Evolutionary conservation across 2,888 invertebrate genomes (phyloP).

Genomic region (Callosobruchus maculatus): DNA sequence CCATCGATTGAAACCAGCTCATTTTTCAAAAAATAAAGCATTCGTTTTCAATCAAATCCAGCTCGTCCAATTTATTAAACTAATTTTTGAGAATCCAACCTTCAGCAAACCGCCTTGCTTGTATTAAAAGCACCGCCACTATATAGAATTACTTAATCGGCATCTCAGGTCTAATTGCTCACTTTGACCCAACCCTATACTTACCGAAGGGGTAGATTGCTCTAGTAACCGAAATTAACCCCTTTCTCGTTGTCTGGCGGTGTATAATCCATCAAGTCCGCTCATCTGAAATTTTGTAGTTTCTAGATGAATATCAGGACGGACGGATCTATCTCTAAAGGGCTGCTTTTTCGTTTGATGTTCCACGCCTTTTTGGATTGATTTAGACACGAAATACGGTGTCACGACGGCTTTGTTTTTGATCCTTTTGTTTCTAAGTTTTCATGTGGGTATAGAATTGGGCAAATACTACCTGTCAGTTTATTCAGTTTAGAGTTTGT

Average conservation of each 20-base stretch:
- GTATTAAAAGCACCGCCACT: background rate
- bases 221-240: background rate
- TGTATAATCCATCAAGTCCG: background rate
- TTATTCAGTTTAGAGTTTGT: no score
- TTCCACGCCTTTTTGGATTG: background rate
- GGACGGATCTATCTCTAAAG: background rate
- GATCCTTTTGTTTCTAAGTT: no score
- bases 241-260: background rate
- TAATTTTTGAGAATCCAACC: background rate
- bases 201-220: background rate
- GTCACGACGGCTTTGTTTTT: no score
- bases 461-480: no score
- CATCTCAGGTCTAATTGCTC: background rate
- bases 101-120: background rate
- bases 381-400: background rate
- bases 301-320: background rate
- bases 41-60: no score
- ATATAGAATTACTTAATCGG: background rate
- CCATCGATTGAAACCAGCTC: no score
- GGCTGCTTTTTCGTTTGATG: background rate
- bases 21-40: no score
- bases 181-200: background rate
- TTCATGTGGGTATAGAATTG: no score
- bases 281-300: background rate
- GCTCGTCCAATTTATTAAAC: background rate